Evolutionary conservation across 2,797 vertebrate species (phyloP), one percentile per base, ranked within the genome.

Genomic region (Pipistrellus kuhlii): DNA sequence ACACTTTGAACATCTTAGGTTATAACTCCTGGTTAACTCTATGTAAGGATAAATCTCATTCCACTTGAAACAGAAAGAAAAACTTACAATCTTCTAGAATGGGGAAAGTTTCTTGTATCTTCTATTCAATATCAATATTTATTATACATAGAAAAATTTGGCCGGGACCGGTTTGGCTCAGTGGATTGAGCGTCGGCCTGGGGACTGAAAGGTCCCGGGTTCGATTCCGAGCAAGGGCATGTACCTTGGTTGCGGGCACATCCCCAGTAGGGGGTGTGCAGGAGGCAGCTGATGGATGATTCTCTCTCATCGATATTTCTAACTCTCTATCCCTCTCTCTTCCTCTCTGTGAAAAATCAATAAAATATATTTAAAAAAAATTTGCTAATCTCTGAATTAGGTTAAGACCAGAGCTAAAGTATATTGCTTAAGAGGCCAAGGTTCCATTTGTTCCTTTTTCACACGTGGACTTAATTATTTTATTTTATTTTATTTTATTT

Each of bases 51-150:
- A 66, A 20, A 18, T 89, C 64, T 94, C 51, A 75, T 69, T 91
- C 32, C 18, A 53, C 27, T 77, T 91, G 23, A 30, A 62, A 62
- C 3, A 32, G 15, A 55, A n/a, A 81, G 13, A 18, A 11, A 25
- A 81, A 48, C 46, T 20, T 80, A 80, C 25, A 41, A 1, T 64
- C n/a, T 64, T 90, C 32, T 86, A 81, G 77, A 38, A 68, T 90
- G 53, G 14, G 32, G 44, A 46, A 64, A 48, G 18, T 87, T 94
- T 57, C 27, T 91, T 85, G 18, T 53, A 13, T 71, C 51, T 76
- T 92, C n/a, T 88, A n/a, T 77, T 25, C 38, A 81, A 8, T 81
- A 71, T 91, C 80, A 96, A 1, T 85, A 66, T 88, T 84, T 93
- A 80, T 48, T 83, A 64, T 88, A 51, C 41, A 66, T 51, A 48